Conservation (phyloP, 1,140 invertebrate species). For the Lutraria rhynchaena region DNA sequence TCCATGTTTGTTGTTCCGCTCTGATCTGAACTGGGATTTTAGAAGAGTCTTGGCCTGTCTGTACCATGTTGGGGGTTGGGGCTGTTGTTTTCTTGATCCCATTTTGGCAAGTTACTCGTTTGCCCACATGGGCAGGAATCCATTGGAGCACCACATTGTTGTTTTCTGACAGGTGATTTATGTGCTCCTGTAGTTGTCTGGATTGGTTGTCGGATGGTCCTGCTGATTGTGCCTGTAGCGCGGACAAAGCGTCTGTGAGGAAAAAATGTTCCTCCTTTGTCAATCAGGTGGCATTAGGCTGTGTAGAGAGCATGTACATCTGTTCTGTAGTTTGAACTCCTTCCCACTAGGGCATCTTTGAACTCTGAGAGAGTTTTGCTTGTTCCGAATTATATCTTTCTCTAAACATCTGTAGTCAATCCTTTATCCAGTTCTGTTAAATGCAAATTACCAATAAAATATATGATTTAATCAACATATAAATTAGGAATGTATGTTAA, state of each 20-base stretch:
- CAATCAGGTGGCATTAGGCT: constrained; percentile 1
- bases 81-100: constrained; percentile 4
- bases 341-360: background rate
- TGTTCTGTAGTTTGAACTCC: constrained; percentile 12
- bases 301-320: background rate
- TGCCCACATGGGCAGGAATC: constrained; percentile 23
- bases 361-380: background rate
- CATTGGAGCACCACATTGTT: constrained; percentile 17
- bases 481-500: no score
- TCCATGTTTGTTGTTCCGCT: background rate
- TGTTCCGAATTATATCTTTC: no score
- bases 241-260: constrained; percentile 10
- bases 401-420: no score
- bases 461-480: no score
- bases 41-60: background rate
- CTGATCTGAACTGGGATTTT: background rate
- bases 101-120: background rate
- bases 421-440: no score
- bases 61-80: constrained; percentile 12
- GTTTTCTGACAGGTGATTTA: constrained; percentile 10
- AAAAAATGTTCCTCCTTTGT: constrained; percentile 12
- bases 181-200: background rate
- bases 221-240: constrained; percentile 5
- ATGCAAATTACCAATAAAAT: no score
- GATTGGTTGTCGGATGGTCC: background rate